phyloP scores from a whole-genome alignment of 2,113 vertebrate genomes.

The Hippoglossus stenolepis region DNA sequence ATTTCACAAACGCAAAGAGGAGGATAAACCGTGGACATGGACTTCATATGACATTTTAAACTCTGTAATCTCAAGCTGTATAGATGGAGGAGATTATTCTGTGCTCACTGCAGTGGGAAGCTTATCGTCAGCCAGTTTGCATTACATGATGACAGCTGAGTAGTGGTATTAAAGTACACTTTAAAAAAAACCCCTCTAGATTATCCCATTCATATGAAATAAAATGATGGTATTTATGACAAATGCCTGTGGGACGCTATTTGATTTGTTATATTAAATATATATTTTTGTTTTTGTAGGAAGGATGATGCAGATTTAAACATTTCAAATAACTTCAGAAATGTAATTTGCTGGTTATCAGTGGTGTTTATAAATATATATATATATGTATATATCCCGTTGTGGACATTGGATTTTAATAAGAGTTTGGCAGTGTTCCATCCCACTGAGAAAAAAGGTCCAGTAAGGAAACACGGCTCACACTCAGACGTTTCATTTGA shows the following conservation, averaged over 20 bases:
- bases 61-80: conserved; percentile 30
- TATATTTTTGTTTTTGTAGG: neutral
- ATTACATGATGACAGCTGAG: conserved; percentile 10
- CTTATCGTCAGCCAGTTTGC: conserved; percentile 17
- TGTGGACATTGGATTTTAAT: too few relatives aligned
- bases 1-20: conserved; percentile 32
- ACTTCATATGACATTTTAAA: conserved; percentile 35
- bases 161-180: conserved; percentile 9
- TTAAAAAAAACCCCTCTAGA: conserved; percentile 7
- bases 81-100: conserved; percentile 7
- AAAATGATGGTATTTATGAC: neutral
- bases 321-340: too few relatives aligned
- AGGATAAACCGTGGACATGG: conserved; percentile 42
- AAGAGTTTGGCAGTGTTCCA: too few relatives aligned
- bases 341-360: too few relatives aligned
- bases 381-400: too few relatives aligned
- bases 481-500: too few relatives aligned
- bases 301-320: too few relatives aligned
- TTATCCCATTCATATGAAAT: neutral
- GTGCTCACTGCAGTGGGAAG: conserved; percentile 11
- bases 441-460: too few relatives aligned
- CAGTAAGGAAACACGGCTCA: too few relatives aligned
- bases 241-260: neutral
- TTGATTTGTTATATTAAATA: neutral
- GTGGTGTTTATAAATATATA: too few relatives aligned